Conservation (phyloP, 2,888 invertebrate genomes). For the Neoscelio sp. region DNA sequence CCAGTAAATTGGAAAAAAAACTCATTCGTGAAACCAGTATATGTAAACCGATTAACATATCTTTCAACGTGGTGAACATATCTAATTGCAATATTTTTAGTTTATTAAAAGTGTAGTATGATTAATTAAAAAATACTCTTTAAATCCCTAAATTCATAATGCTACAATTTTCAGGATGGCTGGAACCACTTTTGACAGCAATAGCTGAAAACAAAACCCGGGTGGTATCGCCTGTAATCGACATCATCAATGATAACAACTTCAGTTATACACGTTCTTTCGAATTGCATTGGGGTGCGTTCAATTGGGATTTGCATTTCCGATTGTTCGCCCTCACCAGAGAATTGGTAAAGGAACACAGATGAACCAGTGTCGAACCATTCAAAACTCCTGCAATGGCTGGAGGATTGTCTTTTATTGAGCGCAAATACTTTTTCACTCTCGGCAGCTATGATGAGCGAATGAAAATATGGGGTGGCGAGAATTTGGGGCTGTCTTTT, state of each 20-base stretch:
- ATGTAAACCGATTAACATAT: too few species aligned
- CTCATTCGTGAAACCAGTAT: too few species aligned
- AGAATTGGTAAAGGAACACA: slow-evolving; percentile 86
- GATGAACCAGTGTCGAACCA: slow-evolving; percentile 87
- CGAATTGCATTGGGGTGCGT: slow-evolving; percentile 98
- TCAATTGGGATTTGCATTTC: slow-evolving; percentile 98
- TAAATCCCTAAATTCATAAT: too few species aligned
- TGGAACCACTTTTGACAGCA: slow-evolving; percentile 89
- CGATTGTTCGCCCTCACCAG: slow-evolving; percentile 92
- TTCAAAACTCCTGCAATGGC: slow-evolving; percentile 96
- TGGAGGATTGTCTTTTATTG: slow-evolving; percentile 96
- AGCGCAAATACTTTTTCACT: slow-evolving; percentile 93
- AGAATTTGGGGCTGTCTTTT: slow-evolving; percentile 98
- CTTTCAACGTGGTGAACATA: too few species aligned
- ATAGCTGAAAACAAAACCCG: slow-evolving; percentile 86
- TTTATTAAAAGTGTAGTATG: too few species aligned
- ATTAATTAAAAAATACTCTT: too few species aligned
- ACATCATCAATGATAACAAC: slow-evolving; percentile 97
- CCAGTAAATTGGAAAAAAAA: too few species aligned
- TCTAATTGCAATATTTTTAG: neutral
- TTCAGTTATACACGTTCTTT: slow-evolving; percentile 96
- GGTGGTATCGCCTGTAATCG: slow-evolving; percentile 93
- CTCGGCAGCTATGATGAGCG: slow-evolving; percentile 90
- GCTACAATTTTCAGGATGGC: slow-evolving; percentile 88
- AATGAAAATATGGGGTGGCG: slow-evolving; percentile 98